Evolutionary conservation across 2,888 invertebrate species (phyloP).

Genomic region (Labia minor): DNA sequence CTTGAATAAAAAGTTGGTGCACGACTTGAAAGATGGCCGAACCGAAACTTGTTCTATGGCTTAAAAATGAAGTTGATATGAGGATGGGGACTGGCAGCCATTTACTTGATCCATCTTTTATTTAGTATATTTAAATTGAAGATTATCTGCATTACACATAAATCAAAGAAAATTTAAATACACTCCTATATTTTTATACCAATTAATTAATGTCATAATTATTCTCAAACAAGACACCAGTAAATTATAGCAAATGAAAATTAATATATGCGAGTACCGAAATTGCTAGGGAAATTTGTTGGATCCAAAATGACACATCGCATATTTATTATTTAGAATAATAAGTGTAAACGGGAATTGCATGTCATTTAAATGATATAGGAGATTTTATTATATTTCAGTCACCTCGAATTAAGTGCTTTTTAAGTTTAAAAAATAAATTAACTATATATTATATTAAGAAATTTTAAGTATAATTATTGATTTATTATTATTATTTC

Average conservation of each 20-base stretch:
- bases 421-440: too few relatives aligned
- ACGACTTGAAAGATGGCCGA: slow-evolving; percentile 1
- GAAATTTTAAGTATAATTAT: too few relatives aligned
- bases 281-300: too few relatives aligned
- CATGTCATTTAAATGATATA: not conserved
- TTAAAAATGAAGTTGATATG: not conserved
- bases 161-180: slow-evolving; percentile 13
- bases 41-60: not conserved
- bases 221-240: too few relatives aligned
- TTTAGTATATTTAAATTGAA: not conserved
- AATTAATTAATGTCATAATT: too few relatives aligned
- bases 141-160: not conserved
- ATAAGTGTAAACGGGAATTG: not conserved
- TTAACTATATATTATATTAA: too few relatives aligned
- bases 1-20: not conserved
- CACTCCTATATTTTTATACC: not conserved
- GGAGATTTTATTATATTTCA: not conserved
- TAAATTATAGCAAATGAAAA: too few relatives aligned
- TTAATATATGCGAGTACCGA: too few relatives aligned
- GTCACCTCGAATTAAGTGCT: not conserved
- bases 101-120: not conserved
- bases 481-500: too few relatives aligned
- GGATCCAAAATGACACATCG: too few relatives aligned
- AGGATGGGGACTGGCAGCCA: not conserved
- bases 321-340: not conserved